A percentile compares a stretch with the other conserved stretches of the same genome.
Conservation (phyloP, 1,140 invertebrate genomes). For the Drosophila quadrilineata region DNA sequence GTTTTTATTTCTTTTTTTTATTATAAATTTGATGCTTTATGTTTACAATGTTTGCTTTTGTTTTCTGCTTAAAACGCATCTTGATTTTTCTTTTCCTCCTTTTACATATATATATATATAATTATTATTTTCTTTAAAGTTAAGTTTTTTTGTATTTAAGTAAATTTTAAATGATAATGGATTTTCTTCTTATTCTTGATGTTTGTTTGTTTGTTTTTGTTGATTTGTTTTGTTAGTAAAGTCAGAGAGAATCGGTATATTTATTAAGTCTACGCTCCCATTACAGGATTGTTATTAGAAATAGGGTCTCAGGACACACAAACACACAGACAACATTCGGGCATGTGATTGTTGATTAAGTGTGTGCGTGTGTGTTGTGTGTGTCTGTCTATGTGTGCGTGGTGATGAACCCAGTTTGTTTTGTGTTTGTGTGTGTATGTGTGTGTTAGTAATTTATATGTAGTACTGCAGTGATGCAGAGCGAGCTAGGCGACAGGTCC, state of each 20-base stretch:
- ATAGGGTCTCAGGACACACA: constrained; percentile 23
- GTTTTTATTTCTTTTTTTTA: constrained; percentile 30
- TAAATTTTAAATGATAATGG: constrained; percentile 76
- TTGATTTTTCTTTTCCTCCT: constrained; percentile 48
- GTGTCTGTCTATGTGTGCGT: not conserved
- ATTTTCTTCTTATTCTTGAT: constrained; percentile 54
- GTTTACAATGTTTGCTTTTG: constrained; percentile 49
- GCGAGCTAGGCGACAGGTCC: constrained; percentile 23
- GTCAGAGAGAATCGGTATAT: constrained; percentile 67
- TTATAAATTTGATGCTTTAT: constrained; percentile 68
- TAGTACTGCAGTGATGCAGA: constrained; percentile 40
- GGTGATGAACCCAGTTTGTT: constrained; percentile 30
- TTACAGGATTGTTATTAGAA: constrained; percentile 65
- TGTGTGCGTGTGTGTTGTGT: too few relatives aligned
- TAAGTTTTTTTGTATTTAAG: constrained; percentile 61
- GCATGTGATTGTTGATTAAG: not conserved
- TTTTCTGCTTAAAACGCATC: constrained; percentile 62
- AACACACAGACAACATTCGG: constrained; percentile 1
- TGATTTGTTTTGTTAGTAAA: constrained; percentile 64
- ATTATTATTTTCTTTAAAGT: constrained; percentile 69
- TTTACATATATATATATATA: constrained; percentile 55
- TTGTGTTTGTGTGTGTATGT: constrained; percentile 28
- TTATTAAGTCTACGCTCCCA: constrained; percentile 66
- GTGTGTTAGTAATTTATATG: constrained; percentile 72
- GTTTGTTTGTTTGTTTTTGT: constrained; percentile 34